Conservation (phyloP, 1,140 invertebrate species). For the Hyposmocoma kahamanoa region DNA sequence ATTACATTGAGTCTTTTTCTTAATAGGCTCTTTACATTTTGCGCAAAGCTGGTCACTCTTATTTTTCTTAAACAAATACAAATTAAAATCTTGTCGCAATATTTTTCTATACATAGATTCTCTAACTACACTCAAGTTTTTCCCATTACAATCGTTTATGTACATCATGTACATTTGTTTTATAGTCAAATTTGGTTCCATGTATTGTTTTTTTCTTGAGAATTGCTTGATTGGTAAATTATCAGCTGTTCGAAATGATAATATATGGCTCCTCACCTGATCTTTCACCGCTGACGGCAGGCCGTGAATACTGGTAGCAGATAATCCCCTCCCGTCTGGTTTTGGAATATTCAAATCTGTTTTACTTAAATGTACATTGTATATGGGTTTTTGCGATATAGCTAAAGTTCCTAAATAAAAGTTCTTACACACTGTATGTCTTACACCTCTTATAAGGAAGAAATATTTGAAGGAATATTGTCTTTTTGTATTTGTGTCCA, state of each 20-base stretch:
- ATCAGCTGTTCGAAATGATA: constrained; percentile 49
- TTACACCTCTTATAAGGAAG: constrained; percentile 45
- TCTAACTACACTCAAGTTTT: constrained; percentile 51
- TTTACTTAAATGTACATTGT: constrained; percentile 61
- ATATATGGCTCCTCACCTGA: constrained; percentile 51
- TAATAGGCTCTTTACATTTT: constrained; percentile 50
- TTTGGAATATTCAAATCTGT: constrained; percentile 62
- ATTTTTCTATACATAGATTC: constrained; percentile 70
- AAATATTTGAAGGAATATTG: constrained; percentile 62
- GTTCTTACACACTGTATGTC: constrained; percentile 58
- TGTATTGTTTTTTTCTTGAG: constrained; percentile 64
- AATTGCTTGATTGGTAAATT: constrained; percentile 51
- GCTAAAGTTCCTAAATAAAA: constrained; percentile 64
- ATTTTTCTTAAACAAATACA: constrained; percentile 56
- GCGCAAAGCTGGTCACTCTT: constrained; percentile 51
- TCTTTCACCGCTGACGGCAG: constrained; percentile 51
- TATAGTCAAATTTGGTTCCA: constrained; percentile 59
- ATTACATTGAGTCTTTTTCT: constrained; percentile 35
- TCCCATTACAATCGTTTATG: constrained; percentile 45
- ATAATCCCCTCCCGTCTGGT: constrained; percentile 53
- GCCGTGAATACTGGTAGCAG: constrained; percentile 45
- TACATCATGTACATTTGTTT: constrained; percentile 70
- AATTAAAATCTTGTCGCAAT: constrained; percentile 67
- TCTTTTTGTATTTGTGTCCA: constrained; percentile 24
- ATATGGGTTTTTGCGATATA: constrained; percentile 63